phyloP scores from a whole-genome alignment of 2,113 vertebrate genomes.

The Macrotis lagotis region DNA sequence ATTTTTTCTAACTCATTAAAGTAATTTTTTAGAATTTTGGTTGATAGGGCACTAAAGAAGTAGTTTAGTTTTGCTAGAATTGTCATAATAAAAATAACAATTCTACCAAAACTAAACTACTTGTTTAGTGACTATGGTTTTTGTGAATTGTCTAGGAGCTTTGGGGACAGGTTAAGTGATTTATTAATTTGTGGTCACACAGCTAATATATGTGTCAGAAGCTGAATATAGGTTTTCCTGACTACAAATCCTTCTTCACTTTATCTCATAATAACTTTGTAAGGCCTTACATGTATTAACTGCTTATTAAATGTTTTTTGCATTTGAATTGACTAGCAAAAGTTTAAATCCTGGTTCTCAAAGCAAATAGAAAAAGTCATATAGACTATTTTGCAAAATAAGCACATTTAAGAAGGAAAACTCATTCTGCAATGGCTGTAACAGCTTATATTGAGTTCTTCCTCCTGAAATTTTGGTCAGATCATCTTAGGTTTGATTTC shows the following conservation, averaged over 20 bases:
- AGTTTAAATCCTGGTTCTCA: not conserved
- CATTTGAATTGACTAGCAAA: not conserved
- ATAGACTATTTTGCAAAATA: not conserved
- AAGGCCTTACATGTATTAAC: not conserved
- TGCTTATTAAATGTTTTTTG: not conserved
- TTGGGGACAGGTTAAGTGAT: not conserved
- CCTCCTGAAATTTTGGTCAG: not conserved
- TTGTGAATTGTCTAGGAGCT: not conserved
- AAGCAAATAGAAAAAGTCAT: not conserved
- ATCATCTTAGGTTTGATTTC: not conserved
- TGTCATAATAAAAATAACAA: too few relatives aligned
- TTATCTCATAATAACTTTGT: not conserved
- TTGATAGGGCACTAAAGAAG: too few relatives aligned
- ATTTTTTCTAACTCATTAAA: too few relatives aligned
- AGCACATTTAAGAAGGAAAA: not conserved
- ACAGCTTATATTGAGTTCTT: not conserved
- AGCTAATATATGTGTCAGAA: not conserved
- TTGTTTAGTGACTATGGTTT: not conserved
- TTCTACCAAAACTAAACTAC: too few relatives aligned
- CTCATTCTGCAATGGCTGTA: not conserved
- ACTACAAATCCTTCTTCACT: not conserved
- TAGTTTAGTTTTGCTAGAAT: too few relatives aligned
- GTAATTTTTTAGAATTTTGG: too few relatives aligned
- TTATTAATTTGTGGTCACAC: not conserved
- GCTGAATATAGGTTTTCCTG: not conserved